Evolutionary conservation across 1,140 invertebrate genomes (phyloP).

Genomic region (Augochlora pura): DNA sequence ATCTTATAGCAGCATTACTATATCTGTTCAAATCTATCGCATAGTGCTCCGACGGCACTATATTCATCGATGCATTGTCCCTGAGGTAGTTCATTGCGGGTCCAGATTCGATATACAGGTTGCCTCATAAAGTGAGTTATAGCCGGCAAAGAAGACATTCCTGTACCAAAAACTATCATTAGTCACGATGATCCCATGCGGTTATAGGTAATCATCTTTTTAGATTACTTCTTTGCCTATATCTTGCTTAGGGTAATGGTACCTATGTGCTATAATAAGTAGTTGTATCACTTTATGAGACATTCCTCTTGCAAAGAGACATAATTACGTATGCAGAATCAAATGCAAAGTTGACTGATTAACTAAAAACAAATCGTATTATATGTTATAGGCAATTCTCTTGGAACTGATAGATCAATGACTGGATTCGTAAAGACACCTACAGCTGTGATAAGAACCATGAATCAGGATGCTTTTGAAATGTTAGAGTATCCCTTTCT

Average conservation of each 20-base stretch:
- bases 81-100: conserved; percentile 1
- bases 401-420: conserved; percentile 83
- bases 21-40: neutral
- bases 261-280: neutral
- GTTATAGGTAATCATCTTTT: conserved; percentile 34
- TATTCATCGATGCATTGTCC: conserved; percentile 10
- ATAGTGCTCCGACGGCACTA: neutral
- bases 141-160: conserved; percentile 26
- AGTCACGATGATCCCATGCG: conserved; percentile 13
- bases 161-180: conserved; percentile 22
- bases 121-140: conserved; percentile 36
- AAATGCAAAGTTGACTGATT: neutral
- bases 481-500: conserved; percentile 97
- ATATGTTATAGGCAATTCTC: conserved; percentile 83
- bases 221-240: conserved; percentile 1
- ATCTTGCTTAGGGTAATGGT: neutral
- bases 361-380: neutral
- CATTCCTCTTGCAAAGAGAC: neutral
- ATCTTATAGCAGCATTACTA: neutral
- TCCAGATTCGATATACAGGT: conserved; percentile 7
- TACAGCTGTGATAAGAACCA: conserved; percentile 81
- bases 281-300: conserved; percentile 34
- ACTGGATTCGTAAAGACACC: conserved; percentile 73
- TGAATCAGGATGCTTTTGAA: conserved; percentile 87
- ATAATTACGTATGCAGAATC: neutral